Percentiles rank a stretch among this genome's conserved stretches.
Evolutionary conservation across 92 coral and sea anemone genomes (phyloP).

Genomic region (Parazoanthus atlanticus): DNA sequence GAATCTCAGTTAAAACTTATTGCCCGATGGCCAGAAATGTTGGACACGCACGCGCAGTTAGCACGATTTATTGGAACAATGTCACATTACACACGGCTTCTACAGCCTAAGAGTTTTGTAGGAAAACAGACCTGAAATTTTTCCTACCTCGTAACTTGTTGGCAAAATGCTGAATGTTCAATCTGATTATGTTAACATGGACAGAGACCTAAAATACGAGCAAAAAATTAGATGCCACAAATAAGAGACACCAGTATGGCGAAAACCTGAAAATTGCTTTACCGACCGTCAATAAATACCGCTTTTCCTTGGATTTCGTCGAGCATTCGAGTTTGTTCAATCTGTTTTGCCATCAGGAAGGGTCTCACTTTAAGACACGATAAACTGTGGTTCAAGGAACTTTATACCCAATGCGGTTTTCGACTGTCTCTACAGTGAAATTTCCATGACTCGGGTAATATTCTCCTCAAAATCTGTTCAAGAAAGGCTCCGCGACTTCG

Average conservation of each 20-base stretch:
- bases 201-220: constrained; percentile 2
- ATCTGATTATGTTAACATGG: background rate
- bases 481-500: background rate
- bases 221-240: background rate
- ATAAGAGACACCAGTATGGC: background rate
- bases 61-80: background rate
- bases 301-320: background rate
- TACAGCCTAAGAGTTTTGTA: background rate
- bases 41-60: background rate
- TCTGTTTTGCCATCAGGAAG: background rate
- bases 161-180: background rate
- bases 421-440: background rate
- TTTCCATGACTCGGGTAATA: background rate
- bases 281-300: background rate
- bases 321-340: constrained; percentile 32
- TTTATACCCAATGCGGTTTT: background rate
- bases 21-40: constrained; percentile 24
- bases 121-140: background rate
- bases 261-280: no score
- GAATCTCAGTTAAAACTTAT: no score
- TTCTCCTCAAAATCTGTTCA: background rate
- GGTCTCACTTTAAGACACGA: constrained; percentile 18
- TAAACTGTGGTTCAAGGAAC: background rate
- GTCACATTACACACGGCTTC: background rate
- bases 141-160: background rate